A percentile compares a stretch with the other conserved stretches of the same genome.
Evolutionary conservation across 2,888 invertebrate species (phyloP).

Genomic region (Rugalucina vietnamica): DNA sequence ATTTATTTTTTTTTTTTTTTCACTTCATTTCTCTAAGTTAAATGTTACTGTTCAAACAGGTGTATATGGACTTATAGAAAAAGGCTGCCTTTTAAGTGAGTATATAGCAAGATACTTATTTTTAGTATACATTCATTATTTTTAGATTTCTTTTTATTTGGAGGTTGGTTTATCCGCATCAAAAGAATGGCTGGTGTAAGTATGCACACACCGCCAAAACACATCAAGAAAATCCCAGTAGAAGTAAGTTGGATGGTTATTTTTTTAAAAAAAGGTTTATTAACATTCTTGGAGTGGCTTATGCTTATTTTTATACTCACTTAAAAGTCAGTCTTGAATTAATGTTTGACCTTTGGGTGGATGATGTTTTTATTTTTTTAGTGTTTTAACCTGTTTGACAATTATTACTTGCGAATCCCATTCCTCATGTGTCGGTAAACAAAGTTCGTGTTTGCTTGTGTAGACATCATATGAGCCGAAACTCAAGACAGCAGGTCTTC

Average conservation of each 20-base stretch:
- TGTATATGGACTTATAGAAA: too few species aligned
- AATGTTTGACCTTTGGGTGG: neutral
- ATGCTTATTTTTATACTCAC: neutral
- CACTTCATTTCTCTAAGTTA: neutral
- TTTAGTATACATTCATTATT: neutral
- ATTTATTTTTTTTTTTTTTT: too few species aligned
- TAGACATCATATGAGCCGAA: too few species aligned
- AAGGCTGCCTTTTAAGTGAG: slow-evolving; percentile 11
- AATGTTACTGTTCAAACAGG: neutral
- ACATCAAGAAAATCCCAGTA: slow-evolving; percentile 57
- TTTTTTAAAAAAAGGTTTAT: neutral
- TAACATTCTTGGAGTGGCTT: slow-evolving; percentile 2
- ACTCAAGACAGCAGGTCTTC: too few species aligned
- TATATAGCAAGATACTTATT: neutral
- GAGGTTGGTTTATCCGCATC: neutral
- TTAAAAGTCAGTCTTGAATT: neutral
- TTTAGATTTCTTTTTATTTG: neutral
- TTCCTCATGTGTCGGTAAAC: too few species aligned
- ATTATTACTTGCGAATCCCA: too few species aligned
- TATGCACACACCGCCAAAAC: slow-evolving; percentile 61
- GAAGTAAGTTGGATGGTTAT: slow-evolving; percentile 52
- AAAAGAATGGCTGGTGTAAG: slow-evolving; percentile 21
- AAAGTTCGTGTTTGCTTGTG: too few species aligned
- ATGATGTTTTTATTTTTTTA: too few species aligned
- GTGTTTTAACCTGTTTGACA: too few species aligned